Conservation (phyloP, 2,888 invertebrate species). For the Temnothorax ravouxi region DNA sequence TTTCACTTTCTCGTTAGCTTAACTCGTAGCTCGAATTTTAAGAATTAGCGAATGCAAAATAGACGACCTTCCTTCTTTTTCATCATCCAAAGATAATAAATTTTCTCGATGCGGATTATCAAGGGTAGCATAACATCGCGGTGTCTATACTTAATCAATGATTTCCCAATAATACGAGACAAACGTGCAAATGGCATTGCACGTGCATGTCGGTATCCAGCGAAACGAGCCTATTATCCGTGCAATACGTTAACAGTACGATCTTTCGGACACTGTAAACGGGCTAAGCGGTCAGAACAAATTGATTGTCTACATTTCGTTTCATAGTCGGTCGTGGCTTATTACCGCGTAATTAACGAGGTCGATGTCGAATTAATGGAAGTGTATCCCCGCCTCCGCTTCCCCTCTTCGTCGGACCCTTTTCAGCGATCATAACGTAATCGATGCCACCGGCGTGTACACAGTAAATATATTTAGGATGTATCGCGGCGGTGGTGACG, state of each 20-base stretch:
- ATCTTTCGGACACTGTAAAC: constrained; percentile 59
- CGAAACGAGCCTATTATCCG: constrained; percentile 37
- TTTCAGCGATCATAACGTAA: constrained; percentile 38
- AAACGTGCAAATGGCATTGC: constrained; percentile 6
- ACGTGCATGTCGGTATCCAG: constrained; percentile 19
- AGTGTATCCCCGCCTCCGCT: neutral
- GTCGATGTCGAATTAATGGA: constrained; percentile 64
- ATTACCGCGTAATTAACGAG: constrained; percentile 65
- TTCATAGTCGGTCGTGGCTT: constrained; percentile 54
- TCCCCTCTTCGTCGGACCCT: neutral
- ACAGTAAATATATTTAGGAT: constrained; percentile 47
- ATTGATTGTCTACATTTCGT: constrained; percentile 73
- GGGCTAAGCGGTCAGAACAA: constrained; percentile 58
- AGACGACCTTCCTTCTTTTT: neutral
- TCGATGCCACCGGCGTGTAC: constrained; percentile 16
- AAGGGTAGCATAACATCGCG: neutral
- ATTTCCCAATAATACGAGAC: constrained; percentile 3
- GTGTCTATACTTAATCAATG: constrained; percentile 27
- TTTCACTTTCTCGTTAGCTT: neutral
- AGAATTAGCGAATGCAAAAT: neutral
- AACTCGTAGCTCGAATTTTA: neutral
- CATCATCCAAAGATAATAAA: neutral
- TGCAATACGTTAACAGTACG: constrained; percentile 43
- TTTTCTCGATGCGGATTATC: neutral
- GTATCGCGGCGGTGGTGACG: constrained; percentile 11